These are phyloP conservation scores for Stenodera caucasica DNA, from an alignment of 2,888 invertebrate genomes.

Conservation along the genomic window DNA sequence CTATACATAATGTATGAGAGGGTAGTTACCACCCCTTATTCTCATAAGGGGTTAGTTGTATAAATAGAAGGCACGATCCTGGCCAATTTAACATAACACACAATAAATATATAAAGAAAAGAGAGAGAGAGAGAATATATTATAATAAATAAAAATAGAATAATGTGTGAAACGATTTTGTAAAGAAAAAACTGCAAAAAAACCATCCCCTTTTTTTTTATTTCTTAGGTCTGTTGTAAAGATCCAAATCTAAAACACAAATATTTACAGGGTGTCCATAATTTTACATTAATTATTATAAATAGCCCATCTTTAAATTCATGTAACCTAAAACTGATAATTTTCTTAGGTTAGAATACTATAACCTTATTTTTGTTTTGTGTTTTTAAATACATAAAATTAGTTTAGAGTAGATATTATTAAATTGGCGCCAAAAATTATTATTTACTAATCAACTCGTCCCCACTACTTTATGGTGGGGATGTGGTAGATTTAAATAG, in stretches of 20 bases:
- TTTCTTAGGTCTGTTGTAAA: neutral
- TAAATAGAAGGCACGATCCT: neutral
- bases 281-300: no score
- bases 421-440: slow-evolving; percentile 4
- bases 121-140: no score
- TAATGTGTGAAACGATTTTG: no score
- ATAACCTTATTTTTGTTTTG: neutral
- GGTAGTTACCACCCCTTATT: neutral
- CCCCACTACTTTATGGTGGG: neutral
- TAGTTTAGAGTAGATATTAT: neutral
- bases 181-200: neutral
- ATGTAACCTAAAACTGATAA: no score
- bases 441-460: neutral
- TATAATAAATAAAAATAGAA: neutral
- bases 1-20: no score
- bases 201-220: neutral
- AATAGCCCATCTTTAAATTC: no score
- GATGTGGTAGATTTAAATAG: neutral
- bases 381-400: neutral
- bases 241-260: neutral
- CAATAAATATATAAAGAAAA: neutral
- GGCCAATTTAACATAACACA: neutral
- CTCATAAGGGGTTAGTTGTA: no score
- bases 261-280: no score
- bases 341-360: no score